Percentiles rank a stretch among this genome's conserved stretches.
phyloP scores from a whole-genome alignment of 2,888 invertebrate species.

The Odontomyia ornata region DNA sequence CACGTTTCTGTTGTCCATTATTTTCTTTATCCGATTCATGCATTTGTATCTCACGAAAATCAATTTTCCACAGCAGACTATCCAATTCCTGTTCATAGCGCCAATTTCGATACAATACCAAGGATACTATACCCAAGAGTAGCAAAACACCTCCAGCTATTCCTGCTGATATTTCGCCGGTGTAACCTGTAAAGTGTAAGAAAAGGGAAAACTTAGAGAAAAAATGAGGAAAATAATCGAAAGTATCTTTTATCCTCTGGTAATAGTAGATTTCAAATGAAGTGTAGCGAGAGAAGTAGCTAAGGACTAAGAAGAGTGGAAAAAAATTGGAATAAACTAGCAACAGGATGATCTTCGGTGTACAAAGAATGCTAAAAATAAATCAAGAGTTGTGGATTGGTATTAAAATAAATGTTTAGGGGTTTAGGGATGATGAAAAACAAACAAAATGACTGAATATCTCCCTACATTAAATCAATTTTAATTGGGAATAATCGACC shows the following conservation, averaged over 20 bases:
- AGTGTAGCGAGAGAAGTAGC: not conserved
- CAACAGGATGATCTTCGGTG: too few species aligned
- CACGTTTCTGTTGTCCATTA: slow-evolving; percentile 57
- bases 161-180: slow-evolving; percentile 80
- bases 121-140: slow-evolving; percentile 74
- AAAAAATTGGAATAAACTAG: not conserved
- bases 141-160: slow-evolving; percentile 80
- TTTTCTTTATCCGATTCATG: slow-evolving; percentile 68
- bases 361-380: too few species aligned
- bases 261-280: not conserved
- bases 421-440: not conserved
- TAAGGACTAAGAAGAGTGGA: not conserved
- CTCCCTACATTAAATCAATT: slow-evolving; percentile 7
- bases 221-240: not conserved
- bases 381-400: not conserved
- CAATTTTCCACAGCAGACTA: slow-evolving; percentile 92
- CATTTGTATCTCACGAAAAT: slow-evolving; percentile 87
- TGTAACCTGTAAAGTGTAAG: slow-evolving; percentile 70
- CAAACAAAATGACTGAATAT: slow-evolving; percentile 24
- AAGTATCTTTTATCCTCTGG: too few species aligned
- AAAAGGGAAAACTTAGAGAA: not conserved
- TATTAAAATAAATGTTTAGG: not conserved
- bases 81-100: slow-evolving; percentile 93
- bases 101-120: slow-evolving; percentile 89
- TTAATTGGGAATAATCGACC: slow-evolving; percentile 25